phyloP scores from a whole-genome alignment of 1,140 invertebrate genomes.

The Conus ventricosus region DNA sequence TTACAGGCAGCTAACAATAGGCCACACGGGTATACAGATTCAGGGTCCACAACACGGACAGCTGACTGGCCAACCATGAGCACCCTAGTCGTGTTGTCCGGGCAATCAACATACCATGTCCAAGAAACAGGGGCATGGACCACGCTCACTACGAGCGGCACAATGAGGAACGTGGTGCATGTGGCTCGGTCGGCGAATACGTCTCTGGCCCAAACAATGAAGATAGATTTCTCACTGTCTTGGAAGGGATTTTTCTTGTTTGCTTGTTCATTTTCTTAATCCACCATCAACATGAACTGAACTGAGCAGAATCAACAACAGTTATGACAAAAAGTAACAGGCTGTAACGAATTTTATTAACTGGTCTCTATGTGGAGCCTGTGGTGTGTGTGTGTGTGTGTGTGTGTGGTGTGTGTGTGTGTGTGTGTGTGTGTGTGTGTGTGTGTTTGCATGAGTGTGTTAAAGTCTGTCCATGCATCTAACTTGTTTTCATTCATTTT shows the following conservation, averaged over 20 bases:
- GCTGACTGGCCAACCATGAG: not conserved
- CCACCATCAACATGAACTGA: too few relatives aligned
- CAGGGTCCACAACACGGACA: not conserved
- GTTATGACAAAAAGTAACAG: too few relatives aligned
- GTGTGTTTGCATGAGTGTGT: not conserved
- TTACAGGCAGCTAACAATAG: too few relatives aligned
- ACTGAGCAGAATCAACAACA: too few relatives aligned
- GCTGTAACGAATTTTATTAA: too few relatives aligned
- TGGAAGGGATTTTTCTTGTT: too few relatives aligned
- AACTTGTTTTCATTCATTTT: too few relatives aligned
- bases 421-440: conserved; percentile 1
- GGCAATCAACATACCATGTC: not conserved
- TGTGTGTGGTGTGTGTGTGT: conserved; percentile 9
- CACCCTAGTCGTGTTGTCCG: not conserved
- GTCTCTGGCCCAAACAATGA: not conserved
- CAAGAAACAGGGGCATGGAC: conserved; percentile 18
- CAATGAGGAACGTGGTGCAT: not conserved
- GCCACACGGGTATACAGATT: not conserved
- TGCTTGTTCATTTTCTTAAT: too few relatives aligned
- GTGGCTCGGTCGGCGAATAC: not conserved
- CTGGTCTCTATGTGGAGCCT: too few relatives aligned
- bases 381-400: not conserved
- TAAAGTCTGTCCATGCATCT: too few relatives aligned
- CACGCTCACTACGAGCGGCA: not conserved
- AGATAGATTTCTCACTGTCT: not conserved